phyloP scores from a whole-genome alignment of 2,888 invertebrate genomes.

The Aspidiotus rigidus region DNA sequence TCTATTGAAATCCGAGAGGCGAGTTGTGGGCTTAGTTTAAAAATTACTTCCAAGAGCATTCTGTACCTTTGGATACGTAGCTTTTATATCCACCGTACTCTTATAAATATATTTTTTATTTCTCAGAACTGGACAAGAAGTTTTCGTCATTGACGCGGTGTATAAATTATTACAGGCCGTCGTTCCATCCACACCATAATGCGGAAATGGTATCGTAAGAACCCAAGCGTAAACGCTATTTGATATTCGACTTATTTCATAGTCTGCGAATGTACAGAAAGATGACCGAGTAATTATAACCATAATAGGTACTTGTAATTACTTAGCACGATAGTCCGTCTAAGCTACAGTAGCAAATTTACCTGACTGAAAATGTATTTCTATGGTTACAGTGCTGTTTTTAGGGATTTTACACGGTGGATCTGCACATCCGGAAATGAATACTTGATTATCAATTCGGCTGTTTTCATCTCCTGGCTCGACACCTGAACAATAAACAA shows the following conservation, averaged over 20 bases:
- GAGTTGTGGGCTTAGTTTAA: too few species aligned
- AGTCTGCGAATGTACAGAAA: slow-evolving; percentile 43
- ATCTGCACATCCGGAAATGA: slow-evolving; percentile 20
- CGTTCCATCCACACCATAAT: slow-evolving; percentile 63
- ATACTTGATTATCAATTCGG: slow-evolving; percentile 25
- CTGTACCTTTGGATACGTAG: slow-evolving; percentile 50
- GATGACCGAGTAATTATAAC: neutral
- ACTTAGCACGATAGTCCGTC: neutral
- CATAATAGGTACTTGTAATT: neutral
- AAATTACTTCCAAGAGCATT: neutral
- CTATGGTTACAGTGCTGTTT: slow-evolving; percentile 23
- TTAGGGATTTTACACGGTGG: slow-evolving; percentile 23
- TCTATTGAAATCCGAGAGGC: too few species aligned
- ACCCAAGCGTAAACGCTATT: slow-evolving; percentile 57
- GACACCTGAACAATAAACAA: too few species aligned
- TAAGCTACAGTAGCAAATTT: too few species aligned
- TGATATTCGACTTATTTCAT: slow-evolving; percentile 48
- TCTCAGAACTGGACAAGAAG: slow-evolving; percentile 59
- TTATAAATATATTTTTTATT: slow-evolving; percentile 61
- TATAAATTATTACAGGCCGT: slow-evolving; percentile 58
- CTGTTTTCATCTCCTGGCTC: slow-evolving; percentile 11
- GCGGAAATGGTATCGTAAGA: slow-evolving; percentile 57
- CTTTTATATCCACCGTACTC: slow-evolving; percentile 51
- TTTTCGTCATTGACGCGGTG: slow-evolving; percentile 42
- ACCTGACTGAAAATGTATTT: slow-evolving; percentile 26